Evolutionary conservation across 2,888 invertebrate genomes (phyloP), one percentile per base, ranked within the genome.

Genomic region (Empis livida): DNA sequence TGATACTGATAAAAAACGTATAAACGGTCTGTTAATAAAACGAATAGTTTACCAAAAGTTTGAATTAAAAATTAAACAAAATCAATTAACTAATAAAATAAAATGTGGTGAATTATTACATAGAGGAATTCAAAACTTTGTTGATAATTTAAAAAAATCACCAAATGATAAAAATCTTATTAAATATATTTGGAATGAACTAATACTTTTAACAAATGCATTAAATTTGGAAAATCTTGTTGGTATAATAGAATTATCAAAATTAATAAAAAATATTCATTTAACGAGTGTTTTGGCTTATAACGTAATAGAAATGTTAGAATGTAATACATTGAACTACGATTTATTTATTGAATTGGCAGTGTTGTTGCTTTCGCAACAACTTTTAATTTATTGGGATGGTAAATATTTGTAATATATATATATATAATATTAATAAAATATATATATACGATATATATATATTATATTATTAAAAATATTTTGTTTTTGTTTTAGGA

Each of bases 241-340:
- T 47, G 67, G 62, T 2, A 43, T 63, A 2, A 48, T 59, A 6
- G 52, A 58, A 35, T 54, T 68, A 3, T 60, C 61, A 40, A 60
- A 63, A 41, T 51, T 56, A 10, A 50, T 67, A 6, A 57, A 59
- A 31, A 65, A 63, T 41, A 43, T 69, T 42, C 56, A 61, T 3
- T 50, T 69, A 2, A 61, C 64, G 10, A 67, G 67, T 50, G 63
- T 63, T 0, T 44, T 69, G 15, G 59, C 63, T 2, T 60, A 62
- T 48, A 52, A 61, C 23, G 53, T 62, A 3, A 45, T 63, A 3
- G 59, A 64, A 46, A 55, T 62, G 2, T 49, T 59, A 27, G 60
- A 62, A 17, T 62, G 65, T 41, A 52, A 54, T 30, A 50, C 53
- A 9, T 45, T 49, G 1, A 65, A 64, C 50, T 54, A 55, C 15